These are phyloP conservation scores for Platanista minor DNA, from an alignment of 2,113 vertebrate species.

Conservation along the genomic window DNA sequence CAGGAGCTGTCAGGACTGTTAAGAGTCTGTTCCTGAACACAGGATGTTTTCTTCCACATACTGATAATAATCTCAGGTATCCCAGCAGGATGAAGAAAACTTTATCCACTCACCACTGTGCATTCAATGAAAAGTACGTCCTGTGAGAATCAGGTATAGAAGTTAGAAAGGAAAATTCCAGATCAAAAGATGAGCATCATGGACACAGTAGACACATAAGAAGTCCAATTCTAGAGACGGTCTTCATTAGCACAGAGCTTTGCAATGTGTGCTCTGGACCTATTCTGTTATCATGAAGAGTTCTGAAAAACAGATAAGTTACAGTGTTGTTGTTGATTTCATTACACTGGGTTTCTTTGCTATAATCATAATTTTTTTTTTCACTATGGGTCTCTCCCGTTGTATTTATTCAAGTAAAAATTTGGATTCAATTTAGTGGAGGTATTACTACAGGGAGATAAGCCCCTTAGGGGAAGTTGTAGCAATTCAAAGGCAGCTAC, in stretches of 20 bases:
- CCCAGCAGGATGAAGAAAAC: background rate
- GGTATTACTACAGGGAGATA: background rate
- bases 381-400: background rate
- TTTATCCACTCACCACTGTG: background rate
- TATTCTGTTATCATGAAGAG: background rate
- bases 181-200: background rate
- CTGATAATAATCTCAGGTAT: background rate
- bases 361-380: background rate
- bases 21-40: background rate
- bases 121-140: background rate
- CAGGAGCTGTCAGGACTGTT: background rate
- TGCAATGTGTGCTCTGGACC: too few species aligned
- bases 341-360: background rate
- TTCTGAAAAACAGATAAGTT: background rate
- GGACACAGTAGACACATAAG: background rate
- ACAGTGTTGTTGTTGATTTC: background rate
- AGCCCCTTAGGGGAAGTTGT: background rate
- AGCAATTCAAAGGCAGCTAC: background rate
- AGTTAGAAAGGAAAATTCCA: background rate
- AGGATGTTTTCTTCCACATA: background rate
- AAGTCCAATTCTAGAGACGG: background rate
- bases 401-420: conserved; percentile 30
- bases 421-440: background rate
- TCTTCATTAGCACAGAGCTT: background rate
- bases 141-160: background rate